Percentiles rank a stretch among this genome's conserved stretches.
phyloP scores from a whole-genome alignment of 2,113 vertebrate species.

The Rhinolophus sinicus region DNA sequence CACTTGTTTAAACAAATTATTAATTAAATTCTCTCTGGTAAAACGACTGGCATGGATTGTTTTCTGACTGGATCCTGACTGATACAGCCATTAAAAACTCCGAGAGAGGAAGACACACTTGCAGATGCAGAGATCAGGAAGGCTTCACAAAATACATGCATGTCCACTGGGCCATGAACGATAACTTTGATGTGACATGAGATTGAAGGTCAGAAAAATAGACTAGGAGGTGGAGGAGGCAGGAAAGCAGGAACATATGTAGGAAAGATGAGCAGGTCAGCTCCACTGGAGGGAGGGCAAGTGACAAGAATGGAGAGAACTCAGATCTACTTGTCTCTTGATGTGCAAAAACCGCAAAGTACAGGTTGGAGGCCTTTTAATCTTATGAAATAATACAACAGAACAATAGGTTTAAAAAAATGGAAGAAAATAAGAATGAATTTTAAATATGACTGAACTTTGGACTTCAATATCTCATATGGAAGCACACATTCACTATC shows the following conservation, averaged over 20 bases:
- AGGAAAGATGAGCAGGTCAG: background rate
- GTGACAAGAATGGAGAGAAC: background rate
- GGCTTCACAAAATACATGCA: background rate
- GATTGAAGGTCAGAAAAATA: background rate
- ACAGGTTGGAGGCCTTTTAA: background rate
- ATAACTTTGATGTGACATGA: background rate
- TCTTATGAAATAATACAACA: background rate
- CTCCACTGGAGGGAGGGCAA: background rate
- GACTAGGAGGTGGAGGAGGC: background rate
- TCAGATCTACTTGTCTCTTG: background rate
- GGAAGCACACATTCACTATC: background rate
- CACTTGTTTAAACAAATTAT: background rate
- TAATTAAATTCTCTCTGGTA: background rate
- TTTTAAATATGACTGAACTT: constrained; percentile 4
- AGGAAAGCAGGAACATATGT: background rate
- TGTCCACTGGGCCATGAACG: background rate
- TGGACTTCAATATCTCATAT: background rate
- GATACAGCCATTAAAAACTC: background rate
- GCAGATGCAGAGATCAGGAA: background rate
- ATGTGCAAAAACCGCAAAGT: background rate
- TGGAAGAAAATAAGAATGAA: background rate
- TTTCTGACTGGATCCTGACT: background rate
- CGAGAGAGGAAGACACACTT: background rate
- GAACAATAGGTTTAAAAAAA: background rate
- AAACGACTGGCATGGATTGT: background rate